Evolutionary conservation across 2,797 vertebrate genomes (phyloP).

Genomic region (Schizopygopsis malacanthus): DNA sequence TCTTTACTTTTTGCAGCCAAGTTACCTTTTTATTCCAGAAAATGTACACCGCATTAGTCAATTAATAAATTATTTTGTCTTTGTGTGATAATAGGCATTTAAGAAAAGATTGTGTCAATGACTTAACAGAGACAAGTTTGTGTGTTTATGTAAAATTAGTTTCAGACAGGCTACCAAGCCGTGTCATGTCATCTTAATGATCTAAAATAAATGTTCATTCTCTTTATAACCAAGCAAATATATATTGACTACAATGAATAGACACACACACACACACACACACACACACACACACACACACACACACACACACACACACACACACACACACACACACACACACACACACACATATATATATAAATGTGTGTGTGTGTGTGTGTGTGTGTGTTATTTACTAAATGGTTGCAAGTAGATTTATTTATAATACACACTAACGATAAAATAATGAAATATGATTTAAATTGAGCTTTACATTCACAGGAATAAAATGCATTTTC

Average conservation of each 20-base stretch:
- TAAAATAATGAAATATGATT: too few species aligned
- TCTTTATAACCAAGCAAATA: not conserved
- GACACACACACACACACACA: too few species aligned
- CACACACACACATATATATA: too few species aligned
- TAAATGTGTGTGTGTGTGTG: too few species aligned
- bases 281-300: too few species aligned
- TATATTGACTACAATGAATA: not conserved
- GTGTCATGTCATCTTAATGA: not conserved
- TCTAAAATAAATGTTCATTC: not conserved
- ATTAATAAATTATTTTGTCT: not conserved
- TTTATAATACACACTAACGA: not conserved
- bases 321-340: too few species aligned
- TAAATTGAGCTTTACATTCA: too few species aligned
- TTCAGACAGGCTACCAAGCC: not conserved
- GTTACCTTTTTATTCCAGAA: constrained; percentile 22
- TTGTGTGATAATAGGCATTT: not conserved
- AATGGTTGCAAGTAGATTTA: not conserved
- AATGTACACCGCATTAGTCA: not conserved
- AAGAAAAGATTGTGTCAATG: not conserved
- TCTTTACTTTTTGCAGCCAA: constrained; percentile 48
- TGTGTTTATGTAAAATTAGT: not conserved
- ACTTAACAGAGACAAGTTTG: not conserved
- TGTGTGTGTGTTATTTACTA: not conserved
- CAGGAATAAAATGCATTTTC: too few species aligned
- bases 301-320: too few species aligned